These are phyloP conservation scores for Sciurus vulgaris DNA, from an alignment of 2,797 vertebrate species.

Conservation along the genomic window DNA sequence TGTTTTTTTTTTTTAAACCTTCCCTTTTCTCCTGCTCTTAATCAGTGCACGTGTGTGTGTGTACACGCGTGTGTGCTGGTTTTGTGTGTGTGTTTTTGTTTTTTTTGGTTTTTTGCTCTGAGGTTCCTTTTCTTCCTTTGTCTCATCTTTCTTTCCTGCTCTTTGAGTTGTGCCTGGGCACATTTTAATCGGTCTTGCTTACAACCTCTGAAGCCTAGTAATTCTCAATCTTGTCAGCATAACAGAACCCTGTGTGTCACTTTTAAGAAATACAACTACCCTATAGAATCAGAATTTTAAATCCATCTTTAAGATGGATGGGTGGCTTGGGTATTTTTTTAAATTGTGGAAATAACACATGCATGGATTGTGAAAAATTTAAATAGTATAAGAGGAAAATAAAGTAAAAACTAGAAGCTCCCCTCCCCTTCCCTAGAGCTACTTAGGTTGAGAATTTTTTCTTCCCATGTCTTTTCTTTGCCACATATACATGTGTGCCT, in stretches of 20 bases:
- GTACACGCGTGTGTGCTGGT: too few relatives aligned
- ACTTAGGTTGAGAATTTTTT: not conserved
- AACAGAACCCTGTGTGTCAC: not conserved
- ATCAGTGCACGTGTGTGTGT: not conserved
- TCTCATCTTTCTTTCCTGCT: not conserved
- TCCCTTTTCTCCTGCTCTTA: not conserved
- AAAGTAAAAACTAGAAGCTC: constrained; percentile 15
- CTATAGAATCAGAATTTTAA: not conserved
- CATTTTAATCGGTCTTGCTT: constrained; percentile 15
- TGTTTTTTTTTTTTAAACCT: not conserved
- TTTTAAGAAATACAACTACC: not conserved
- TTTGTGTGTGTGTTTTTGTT: too few relatives aligned
- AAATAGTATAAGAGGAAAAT: not conserved
- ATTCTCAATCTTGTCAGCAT: not conserved
- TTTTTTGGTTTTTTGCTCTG: not conserved
- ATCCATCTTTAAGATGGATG: not conserved
- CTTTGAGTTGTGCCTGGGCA: not conserved
- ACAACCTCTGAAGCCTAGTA: not conserved
- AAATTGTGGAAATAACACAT: not conserved
- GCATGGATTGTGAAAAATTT: not conserved
- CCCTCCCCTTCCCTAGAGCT: not conserved
- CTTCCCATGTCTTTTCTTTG: not conserved
- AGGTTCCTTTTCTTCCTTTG: not conserved
- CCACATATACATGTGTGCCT: not conserved
- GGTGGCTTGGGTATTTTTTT: not conserved